Evolutionary conservation across 1,140 invertebrate genomes (phyloP).

Genomic region (Vollenhovia emeryi): DNA sequence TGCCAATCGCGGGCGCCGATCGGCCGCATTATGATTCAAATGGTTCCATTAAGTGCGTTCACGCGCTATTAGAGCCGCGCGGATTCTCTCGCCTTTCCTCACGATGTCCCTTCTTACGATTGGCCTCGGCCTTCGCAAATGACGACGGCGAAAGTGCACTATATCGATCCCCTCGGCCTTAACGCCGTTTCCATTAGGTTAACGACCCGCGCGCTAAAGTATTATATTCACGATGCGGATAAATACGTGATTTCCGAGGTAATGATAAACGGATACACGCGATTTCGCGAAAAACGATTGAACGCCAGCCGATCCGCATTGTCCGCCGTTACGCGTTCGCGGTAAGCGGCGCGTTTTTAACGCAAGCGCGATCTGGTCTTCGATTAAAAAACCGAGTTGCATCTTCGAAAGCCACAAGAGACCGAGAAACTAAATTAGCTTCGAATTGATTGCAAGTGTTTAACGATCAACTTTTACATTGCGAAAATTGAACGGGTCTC

Average conservation of each 20-base stretch:
- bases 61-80: constrained; percentile 69
- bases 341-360: neutral
- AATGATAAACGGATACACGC: constrained; percentile 2
- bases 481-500: neutral
- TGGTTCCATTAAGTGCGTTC: constrained; percentile 72
- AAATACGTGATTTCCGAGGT: constrained; percentile 64
- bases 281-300: constrained; percentile 11
- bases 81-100: constrained; percentile 58
- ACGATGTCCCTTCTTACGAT: constrained; percentile 56
- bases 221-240: constrained; percentile 71
- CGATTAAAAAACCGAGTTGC: neutral
- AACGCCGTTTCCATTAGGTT: constrained; percentile 72
- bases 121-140: constrained; percentile 56
- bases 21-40: constrained; percentile 73
- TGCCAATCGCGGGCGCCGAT: constrained; percentile 67
- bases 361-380: neutral
- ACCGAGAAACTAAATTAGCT: neutral
- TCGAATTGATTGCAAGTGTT: neutral
- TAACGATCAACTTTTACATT: neutral
- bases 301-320: neutral
- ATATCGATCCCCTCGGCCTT: constrained; percentile 69
- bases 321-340: neutral
- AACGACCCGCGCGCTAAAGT: constrained; percentile 72
- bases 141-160: constrained; percentile 66
- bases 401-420: neutral